Evolutionary conservation across 2,113 vertebrate species (phyloP).

Genomic region (Nanorana parkeri): DNA sequence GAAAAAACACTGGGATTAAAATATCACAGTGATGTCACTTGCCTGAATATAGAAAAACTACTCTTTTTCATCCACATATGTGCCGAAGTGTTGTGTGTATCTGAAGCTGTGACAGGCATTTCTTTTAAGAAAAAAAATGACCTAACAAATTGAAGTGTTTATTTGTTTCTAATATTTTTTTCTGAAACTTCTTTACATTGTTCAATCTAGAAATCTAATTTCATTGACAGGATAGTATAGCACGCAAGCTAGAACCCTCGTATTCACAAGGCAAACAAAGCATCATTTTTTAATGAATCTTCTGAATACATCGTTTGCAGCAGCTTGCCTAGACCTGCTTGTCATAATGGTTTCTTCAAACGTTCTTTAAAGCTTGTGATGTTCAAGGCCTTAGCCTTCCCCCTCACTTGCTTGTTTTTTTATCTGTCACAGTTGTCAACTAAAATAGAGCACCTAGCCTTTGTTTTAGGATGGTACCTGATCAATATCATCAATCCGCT

Average conservation of each 20-base stretch:
- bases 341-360: slow-evolving; percentile 96
- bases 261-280: slow-evolving; percentile 96
- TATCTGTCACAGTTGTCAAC: slow-evolving; percentile 96
- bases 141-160: slow-evolving; percentile 53
- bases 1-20: not conserved
- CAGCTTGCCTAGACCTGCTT: slow-evolving; percentile 86
- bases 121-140: slow-evolving; percentile 30
- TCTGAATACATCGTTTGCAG: slow-evolving; percentile 88
- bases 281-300: slow-evolving; percentile 96
- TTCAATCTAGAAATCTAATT: slow-evolving; percentile 69
- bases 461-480: slow-evolving; percentile 96
- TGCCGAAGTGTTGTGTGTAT: not conserved
- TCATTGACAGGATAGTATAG: slow-evolving; percentile 75
- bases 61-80: not conserved
- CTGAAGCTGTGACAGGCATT: slow-evolving; percentile 37
- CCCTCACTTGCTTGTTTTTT: slow-evolving; percentile 86
- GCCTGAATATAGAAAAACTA: not conserved
- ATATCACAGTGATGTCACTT: not conserved
- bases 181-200: slow-evolving; percentile 56
- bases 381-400: slow-evolving; percentile 93
- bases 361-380: slow-evolving; percentile 88
- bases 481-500: slow-evolving; percentile 98
- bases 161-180: slow-evolving; percentile 48
- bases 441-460: slow-evolving; percentile 91
- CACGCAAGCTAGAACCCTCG: slow-evolving; percentile 78